A percentile compares a stretch with the other conserved stretches of the same genome.
Evolutionary conservation across 2,113 vertebrate species (phyloP).

Genomic region (Dendrocopos noguchii): DNA sequence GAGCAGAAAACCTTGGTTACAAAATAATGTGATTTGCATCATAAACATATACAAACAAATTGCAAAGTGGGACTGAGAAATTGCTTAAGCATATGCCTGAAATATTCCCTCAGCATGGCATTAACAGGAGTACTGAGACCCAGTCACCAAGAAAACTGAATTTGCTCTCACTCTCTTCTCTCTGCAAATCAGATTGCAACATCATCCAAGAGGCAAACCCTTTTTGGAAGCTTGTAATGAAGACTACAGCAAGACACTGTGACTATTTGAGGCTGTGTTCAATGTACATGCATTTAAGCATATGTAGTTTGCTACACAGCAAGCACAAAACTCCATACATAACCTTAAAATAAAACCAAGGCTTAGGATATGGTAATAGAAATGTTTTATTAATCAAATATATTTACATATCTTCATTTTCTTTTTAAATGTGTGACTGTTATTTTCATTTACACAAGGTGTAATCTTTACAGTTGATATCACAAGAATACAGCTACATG

Average conservation of each 20-base stretch:
- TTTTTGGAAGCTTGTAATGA: neutral
- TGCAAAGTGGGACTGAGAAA: neutral
- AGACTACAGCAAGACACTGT: neutral
- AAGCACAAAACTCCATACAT: neutral
- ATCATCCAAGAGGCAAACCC: neutral
- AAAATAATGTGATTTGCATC: neutral
- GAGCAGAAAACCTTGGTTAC: neutral
- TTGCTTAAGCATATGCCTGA: neutral
- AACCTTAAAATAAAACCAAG: neutral
- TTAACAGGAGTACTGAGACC: rapidly evolving
- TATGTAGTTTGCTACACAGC: neutral
- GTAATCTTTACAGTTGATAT: conserved; percentile 55
- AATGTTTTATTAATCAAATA: conserved; percentile 79
- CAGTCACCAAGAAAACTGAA: neutral
- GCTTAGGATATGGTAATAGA: conserved; percentile 30
- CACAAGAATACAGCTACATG: conserved; percentile 70
- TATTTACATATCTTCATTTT: conserved; percentile 73
- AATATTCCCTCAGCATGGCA: neutral
- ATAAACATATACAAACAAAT: neutral
- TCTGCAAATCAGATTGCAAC: neutral
- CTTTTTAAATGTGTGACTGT: conserved; percentile 58
- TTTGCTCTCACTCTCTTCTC: neutral
- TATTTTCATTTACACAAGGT: conserved; percentile 69
- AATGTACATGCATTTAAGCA: rapidly evolving
- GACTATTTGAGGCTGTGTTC: neutral